These are phyloP conservation scores for Fragum whitleyi DNA, from an alignment of 2,888 invertebrate species.

Conservation along the genomic window DNA sequence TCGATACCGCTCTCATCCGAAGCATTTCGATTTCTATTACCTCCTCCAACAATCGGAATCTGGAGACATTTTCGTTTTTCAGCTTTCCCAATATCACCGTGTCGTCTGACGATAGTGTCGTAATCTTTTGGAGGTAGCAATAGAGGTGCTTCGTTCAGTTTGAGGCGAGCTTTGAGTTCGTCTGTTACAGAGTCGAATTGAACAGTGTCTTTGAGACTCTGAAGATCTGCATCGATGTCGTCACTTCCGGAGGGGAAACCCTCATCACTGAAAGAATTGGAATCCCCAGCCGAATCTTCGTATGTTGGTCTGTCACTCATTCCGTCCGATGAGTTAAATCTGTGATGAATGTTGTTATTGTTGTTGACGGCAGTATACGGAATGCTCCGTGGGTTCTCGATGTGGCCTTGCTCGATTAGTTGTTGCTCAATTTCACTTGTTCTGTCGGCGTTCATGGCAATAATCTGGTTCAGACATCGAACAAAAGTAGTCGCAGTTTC, in stretches of 20 bases:
- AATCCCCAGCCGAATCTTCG: slow-evolving; percentile 74
- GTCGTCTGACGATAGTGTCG: slow-evolving; percentile 88
- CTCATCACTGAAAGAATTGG: slow-evolving; percentile 73
- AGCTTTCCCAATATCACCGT: slow-evolving; percentile 89
- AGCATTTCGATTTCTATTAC: slow-evolving; percentile 49
- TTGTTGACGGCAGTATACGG: slow-evolving; percentile 32
- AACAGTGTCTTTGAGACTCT: slow-evolving; percentile 74
- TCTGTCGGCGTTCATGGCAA: slow-evolving; percentile 93
- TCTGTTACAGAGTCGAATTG: slow-evolving; percentile 96
- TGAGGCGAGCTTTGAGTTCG: slow-evolving; percentile 92
- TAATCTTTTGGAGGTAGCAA: slow-evolving; percentile 97
- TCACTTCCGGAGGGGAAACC: slow-evolving; percentile 73
- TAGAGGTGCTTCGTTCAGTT: slow-evolving; percentile 87
- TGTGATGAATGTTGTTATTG: slow-evolving; percentile 28
- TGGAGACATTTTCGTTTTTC: slow-evolving; percentile 74
- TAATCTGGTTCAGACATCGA: slow-evolving; percentile 92
- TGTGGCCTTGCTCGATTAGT: slow-evolving; percentile 76
- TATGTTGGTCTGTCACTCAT: slow-evolving; percentile 67
- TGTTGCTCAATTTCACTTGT: slow-evolving; percentile 91
- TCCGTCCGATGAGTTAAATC: slow-evolving; percentile 63
- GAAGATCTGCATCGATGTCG: slow-evolving; percentile 78
- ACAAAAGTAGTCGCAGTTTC: slow-evolving; percentile 95
- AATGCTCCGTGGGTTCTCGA: slow-evolving; percentile 68
- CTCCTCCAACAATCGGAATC: slow-evolving; percentile 70
- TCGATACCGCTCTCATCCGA: slow-evolving; percentile 77